Conservation (phyloP, 2,888 invertebrate species). For the Disparrhopalites patrizii region DNA sequence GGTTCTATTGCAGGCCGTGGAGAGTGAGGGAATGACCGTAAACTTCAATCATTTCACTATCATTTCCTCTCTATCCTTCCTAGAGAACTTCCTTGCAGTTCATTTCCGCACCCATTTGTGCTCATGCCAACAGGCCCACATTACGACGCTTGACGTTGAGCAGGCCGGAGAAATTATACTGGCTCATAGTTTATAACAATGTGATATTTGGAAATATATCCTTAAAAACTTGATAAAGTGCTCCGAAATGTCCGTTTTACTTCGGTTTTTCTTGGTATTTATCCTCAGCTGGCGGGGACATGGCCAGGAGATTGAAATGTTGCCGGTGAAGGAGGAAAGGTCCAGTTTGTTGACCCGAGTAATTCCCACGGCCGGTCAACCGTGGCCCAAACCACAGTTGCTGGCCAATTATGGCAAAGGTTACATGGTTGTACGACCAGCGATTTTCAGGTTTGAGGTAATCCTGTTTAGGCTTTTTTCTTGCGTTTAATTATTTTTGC, state of each 20-base stretch:
- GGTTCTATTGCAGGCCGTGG: not conserved
- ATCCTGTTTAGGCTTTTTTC: constrained; percentile 28
- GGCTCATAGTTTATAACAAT: too few species aligned
- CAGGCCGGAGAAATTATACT: too few species aligned
- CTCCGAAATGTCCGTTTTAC: not conserved
- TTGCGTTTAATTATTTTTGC: too few species aligned
- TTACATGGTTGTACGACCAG: constrained; percentile 54
- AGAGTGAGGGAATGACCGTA: not conserved
- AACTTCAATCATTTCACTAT: not conserved
- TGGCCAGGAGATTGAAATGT: not conserved
- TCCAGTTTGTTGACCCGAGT: not conserved
- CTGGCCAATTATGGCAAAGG: constrained; percentile 50
- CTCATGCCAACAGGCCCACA: too few species aligned
- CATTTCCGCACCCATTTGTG: too few species aligned
- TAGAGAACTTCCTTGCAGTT: too few species aligned
- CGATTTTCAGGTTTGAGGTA: constrained; percentile 53
- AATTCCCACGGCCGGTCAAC: constrained; percentile 57
- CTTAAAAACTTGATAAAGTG: not conserved
- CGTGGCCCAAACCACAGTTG: constrained; percentile 65
- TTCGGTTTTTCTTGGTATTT: not conserved
- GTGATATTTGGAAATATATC: not conserved
- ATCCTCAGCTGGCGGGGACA: not conserved
- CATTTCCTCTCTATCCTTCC: not conserved
- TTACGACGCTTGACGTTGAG: too few species aligned
- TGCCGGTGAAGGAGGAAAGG: not conserved